Conservation (phyloP, 2,888 invertebrate species). For the Xanthorhoe spadicearia region DNA sequence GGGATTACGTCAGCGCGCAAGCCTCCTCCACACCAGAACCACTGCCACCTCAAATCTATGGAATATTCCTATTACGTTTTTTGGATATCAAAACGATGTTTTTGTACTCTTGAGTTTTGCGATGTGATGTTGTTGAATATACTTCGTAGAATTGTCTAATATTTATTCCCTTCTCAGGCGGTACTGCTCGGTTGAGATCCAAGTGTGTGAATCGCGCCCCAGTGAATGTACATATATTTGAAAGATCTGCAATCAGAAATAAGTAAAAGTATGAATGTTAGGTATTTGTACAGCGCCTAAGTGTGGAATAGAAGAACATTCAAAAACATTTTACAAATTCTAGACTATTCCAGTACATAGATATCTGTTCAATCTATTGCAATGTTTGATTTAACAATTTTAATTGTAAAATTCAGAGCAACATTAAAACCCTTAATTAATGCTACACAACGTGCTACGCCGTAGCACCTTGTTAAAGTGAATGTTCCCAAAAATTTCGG, state of each 20-base stretch:
- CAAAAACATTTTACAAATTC: too few species aligned
- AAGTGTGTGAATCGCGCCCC: too few species aligned
- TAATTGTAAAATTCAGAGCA: neutral
- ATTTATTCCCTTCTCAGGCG: too few species aligned
- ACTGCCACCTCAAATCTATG: conserved; percentile 54
- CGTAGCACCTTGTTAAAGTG: conserved; percentile 54
- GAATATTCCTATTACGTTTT: conserved; percentile 57
- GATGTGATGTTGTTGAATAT: neutral
- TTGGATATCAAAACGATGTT: conserved; percentile 48
- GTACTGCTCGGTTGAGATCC: too few species aligned
- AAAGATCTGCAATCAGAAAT: too few species aligned
- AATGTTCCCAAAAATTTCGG: conserved; percentile 56
- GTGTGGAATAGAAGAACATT: too few species aligned
- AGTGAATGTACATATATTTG: too few species aligned
- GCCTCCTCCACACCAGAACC: conserved; percentile 59
- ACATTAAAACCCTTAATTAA: neutral
- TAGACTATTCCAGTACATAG: too few species aligned
- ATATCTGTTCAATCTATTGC: too few species aligned
- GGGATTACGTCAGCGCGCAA: conserved; percentile 77
- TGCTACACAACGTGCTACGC: conserved; percentile 49
- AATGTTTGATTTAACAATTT: neutral
- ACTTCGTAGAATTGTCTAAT: neutral
- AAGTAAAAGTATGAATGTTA: too few species aligned
- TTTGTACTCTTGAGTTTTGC: conserved; percentile 24
- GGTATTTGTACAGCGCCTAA: too few species aligned